These are phyloP conservation scores for Zaprionus lachaisei DNA, from an alignment of 1,140 invertebrate species.

Conservation along the genomic window DNA sequence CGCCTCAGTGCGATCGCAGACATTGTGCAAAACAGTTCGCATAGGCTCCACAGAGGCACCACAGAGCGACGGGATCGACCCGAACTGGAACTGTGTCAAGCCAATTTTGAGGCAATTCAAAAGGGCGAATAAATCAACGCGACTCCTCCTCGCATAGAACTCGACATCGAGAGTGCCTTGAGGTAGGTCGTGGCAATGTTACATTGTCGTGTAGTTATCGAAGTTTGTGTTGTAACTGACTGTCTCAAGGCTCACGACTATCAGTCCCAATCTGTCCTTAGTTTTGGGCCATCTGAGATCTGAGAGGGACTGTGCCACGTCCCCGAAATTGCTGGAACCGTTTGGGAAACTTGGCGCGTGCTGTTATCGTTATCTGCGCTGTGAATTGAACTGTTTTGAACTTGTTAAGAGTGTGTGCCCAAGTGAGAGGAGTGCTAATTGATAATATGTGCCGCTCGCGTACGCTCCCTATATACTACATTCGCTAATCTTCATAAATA, in stretches of 20 bases:
- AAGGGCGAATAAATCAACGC: slow-evolving; percentile 26
- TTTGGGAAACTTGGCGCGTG: slow-evolving; percentile 47
- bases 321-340: not conserved
- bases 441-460: slow-evolving; percentile 55
- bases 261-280: not conserved
- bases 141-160: slow-evolving; percentile 1
- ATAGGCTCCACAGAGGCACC: slow-evolving; percentile 15
- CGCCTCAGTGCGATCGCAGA: slow-evolving; percentile 71
- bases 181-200: slow-evolving; percentile 37
- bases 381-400: slow-evolving; percentile 68
- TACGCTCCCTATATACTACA: slow-evolving; percentile 33
- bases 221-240: not conserved
- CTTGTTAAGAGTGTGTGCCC: slow-evolving; percentile 38
- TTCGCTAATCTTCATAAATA: slow-evolving; percentile 40
- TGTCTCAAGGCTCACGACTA: slow-evolving; percentile 17
- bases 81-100: slow-evolving; percentile 42
- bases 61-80: slow-evolving; percentile 19
- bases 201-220: slow-evolving; percentile 2
- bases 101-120: slow-evolving; percentile 33
- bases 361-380: slow-evolving; percentile 57
- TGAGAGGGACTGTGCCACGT: not conserved
- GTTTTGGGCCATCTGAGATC: not conserved
- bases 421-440: slow-evolving; percentile 51
- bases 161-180: slow-evolving; percentile 19
- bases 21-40: slow-evolving; percentile 70